Percentiles rank a stretch among this genome's conserved stretches.
Evolutionary conservation across 2,113 vertebrate genomes (phyloP).

Genomic region (Neomonachus schauinslandi): DNA sequence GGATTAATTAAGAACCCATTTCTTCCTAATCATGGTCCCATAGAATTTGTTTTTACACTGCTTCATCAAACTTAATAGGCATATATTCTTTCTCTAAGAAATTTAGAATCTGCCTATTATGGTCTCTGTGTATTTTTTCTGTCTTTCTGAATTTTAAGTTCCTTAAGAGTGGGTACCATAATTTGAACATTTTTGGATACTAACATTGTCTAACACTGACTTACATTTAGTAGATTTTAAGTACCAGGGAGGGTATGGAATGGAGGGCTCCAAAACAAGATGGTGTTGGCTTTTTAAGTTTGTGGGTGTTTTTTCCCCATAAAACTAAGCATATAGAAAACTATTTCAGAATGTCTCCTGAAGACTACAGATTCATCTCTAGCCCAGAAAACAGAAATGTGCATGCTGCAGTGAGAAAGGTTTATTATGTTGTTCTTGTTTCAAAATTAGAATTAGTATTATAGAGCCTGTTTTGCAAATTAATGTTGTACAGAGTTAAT

Average conservation of each 20-base stretch:
- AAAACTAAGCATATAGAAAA: slow-evolving; percentile 5
- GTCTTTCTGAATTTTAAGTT: neutral
- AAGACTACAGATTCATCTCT: neutral
- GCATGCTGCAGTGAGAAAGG: neutral
- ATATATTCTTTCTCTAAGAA: neutral
- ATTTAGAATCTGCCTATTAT: neutral
- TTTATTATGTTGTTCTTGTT: neutral
- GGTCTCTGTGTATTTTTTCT: neutral
- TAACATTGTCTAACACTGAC: neutral
- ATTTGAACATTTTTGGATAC: slow-evolving; percentile 27
- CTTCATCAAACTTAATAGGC: neutral
- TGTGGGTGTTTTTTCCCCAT: neutral
- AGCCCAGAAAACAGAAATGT: neutral
- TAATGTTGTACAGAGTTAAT: slow-evolving; percentile 42
- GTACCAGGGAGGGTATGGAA: neutral
- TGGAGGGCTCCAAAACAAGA: neutral
- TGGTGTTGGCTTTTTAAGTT: neutral
- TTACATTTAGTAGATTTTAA: slow-evolving; percentile 7
- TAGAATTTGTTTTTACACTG: neutral
- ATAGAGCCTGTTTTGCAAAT: neutral
- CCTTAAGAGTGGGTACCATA: neutral
- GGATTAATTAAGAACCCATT: slow-evolving; percentile 19
- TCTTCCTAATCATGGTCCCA: neutral
- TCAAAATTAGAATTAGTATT: neutral
- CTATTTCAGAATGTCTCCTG: neutral